These are phyloP conservation scores for Stramonita haemastoma DNA, from an alignment of 2,888 invertebrate species.

Conservation along the genomic window DNA sequence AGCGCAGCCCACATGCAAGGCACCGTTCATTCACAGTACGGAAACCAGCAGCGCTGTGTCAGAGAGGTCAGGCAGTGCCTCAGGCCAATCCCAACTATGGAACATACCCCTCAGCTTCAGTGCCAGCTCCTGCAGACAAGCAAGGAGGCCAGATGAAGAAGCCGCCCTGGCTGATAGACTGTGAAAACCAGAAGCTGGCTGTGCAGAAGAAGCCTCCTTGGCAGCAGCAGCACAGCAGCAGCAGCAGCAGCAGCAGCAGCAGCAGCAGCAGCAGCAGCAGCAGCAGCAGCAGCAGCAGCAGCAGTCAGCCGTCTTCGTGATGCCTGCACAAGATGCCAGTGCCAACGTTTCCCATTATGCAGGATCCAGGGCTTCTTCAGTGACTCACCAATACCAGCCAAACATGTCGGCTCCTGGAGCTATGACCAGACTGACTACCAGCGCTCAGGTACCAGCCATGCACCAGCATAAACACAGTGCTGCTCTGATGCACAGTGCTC, in stretches of 20 bases:
- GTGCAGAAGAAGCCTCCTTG: conserved; percentile 12
- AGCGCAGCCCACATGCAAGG: not conserved
- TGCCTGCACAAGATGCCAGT: not conserved
- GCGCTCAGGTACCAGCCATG: not conserved
- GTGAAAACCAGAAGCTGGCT: not conserved
- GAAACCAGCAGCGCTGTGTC: not conserved
- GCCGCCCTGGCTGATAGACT: conserved; percentile 10
- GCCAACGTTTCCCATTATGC: not conserved
- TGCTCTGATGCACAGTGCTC: not conserved
- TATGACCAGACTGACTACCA: not conserved
- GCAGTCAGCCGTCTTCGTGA: not conserved
- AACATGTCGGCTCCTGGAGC: not conserved
- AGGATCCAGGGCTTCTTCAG: not conserved
- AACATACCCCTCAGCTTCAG: not conserved
- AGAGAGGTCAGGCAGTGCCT: not conserved
- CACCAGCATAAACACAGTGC: not conserved
- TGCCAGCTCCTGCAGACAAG: not conserved
- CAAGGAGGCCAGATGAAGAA: not conserved
- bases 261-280: not conserved
- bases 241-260: too few species aligned
- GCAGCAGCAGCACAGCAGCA: not conserved
- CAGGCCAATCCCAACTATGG: not conserved
- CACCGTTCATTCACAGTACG: not conserved
- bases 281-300: conserved; percentile 1
- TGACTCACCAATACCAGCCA: not conserved